Conservation (phyloP, 2,888 invertebrate genomes). For the Leptopilina myrica region DNA sequence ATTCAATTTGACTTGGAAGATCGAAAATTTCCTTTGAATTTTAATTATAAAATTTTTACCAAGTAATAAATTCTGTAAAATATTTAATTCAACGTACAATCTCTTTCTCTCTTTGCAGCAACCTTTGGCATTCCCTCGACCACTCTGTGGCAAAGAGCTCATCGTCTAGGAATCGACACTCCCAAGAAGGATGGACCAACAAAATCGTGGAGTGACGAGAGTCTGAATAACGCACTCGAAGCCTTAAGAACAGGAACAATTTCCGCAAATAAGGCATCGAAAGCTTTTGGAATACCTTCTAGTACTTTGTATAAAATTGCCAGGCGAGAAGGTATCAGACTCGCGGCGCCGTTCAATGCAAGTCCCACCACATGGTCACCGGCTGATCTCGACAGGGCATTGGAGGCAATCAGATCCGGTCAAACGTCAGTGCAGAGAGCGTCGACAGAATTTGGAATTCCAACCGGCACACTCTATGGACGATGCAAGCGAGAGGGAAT, state of each 20-base stretch:
- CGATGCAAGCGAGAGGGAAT: constrained; percentile 94
- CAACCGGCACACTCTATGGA: constrained; percentile 92
- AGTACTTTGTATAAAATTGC: constrained; percentile 95
- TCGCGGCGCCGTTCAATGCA: constrained; percentile 94
- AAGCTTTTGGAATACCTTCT: constrained; percentile 93
- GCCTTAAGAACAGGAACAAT: constrained; percentile 90
- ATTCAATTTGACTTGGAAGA: too few species aligned
- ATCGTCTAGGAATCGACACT: constrained; percentile 92
- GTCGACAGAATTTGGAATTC: constrained; percentile 91
- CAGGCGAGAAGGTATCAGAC: constrained; percentile 90
- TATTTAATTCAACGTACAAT: background rate
- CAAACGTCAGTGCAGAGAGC: constrained; percentile 91
- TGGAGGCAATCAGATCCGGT: constrained; percentile 89
- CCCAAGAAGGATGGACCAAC: constrained; percentile 93
- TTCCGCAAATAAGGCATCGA: constrained; percentile 94
- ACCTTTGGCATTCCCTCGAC: constrained; percentile 94
- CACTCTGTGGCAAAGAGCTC: constrained; percentile 93
- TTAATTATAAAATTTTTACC: too few species aligned
- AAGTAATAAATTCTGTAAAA: too few species aligned
- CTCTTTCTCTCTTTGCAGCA: constrained; percentile 78
- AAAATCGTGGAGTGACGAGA: constrained; percentile 92
- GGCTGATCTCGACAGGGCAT: constrained; percentile 88
- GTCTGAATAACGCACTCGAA: constrained; percentile 88
- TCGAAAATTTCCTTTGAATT: too few species aligned
- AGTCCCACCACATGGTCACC: constrained; percentile 93